Base-by-base conservation (phyloP, 2,797 vertebrate genomes). In the Pyrocephalus nanus region DNA sequence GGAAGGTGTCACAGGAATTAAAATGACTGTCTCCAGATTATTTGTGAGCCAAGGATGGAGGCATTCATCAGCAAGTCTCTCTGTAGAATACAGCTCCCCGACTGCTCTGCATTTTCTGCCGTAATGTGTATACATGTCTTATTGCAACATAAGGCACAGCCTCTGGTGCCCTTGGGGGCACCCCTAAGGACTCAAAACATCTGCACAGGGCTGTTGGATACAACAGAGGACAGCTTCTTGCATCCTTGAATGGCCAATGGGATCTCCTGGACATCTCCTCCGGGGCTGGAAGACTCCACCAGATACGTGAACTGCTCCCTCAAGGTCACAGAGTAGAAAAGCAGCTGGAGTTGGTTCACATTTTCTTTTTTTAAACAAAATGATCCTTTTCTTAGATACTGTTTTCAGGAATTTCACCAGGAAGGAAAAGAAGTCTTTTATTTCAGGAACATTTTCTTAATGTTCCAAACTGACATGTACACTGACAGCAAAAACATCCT, bases 1-100 rank as follows among this genome's bases (percentile, higher is more conserved):
- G 57, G 69, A 93, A 94, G 58, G 54, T 83, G 77, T 57, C 90
- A 87, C 14, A 42, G 90, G 80, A 95, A 91, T 87, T 95, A 64
- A 76, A 96, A 93, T 76, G 0, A 73, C 70, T 62, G 9, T 79
- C 71, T 94, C 48, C 18, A n/a, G 45, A 34, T 67, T 70, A 84
- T 75, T 73, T 81, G 60, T 64, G 67, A 94, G 60, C 64, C 66
- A 3, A 1, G 48, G 51, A 67, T 71, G 53, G 50, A 90, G 57
- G 32, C 48, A 85, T 64, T 67, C 71, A 78, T 90, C 82, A 93
- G 29, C 26, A 61, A 53, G 29, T 54, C 27, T 73, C 50, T 86
- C 70, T 30, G 13, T 32, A 67, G 42, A 67, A 43, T 6, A n/a
- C 38, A 14, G 51, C 32, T 91, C 54, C 34, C 57, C 73, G 43